Evolutionary conservation across 2,888 invertebrate genomes (phyloP), one percentile per base, ranked within the genome.

Genomic region (Drosophila kanekoi): DNA sequence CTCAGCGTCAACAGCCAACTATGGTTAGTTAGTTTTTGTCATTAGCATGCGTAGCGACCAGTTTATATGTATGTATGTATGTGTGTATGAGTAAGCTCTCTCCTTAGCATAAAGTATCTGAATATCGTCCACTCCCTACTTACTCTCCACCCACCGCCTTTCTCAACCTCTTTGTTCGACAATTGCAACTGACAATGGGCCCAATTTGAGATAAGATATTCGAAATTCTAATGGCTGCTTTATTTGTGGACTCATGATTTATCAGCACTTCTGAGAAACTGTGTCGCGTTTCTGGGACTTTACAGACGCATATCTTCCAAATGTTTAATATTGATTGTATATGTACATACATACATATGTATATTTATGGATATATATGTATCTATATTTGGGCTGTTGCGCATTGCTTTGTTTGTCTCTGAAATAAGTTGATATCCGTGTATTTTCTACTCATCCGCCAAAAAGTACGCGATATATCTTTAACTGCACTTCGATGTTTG

Each of bases 21-120:
- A 76, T 76, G 76, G 76, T 76, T 82, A 88, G 81, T 82, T 82
- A 70, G 88, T 79, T 54, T 68, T 47, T 37, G 72, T 77, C 77
- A 86, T 88, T 88, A 70, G 80, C 80, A 82, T 82, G 75, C 79
- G 61, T 74, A 65, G 54, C 59, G 76, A 70, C 54, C 65, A 35
- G 66, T 37, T 28, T 64, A 65, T 28, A 18, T 41, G 10, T 2
- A 1, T 28, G 13, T 28, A 1, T 13, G 13, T 35, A 6, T 3
- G 4, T 23, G n/a, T 38, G 37, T 8, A 14, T 51, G 23, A 11
- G n/a, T 18, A 20, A 48, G 52, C 54, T 47, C 51, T 47, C 14
- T 40, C 43, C 41, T 43, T 59, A 40, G 28, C 56, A 44, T 67
- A 51, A 40, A 47, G 48, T 49, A 78, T 73, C 68, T 75, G 74